phyloP scores from a whole-genome alignment of 2,888 invertebrate genomes.

The Kryphioiulus occultus region DNA sequence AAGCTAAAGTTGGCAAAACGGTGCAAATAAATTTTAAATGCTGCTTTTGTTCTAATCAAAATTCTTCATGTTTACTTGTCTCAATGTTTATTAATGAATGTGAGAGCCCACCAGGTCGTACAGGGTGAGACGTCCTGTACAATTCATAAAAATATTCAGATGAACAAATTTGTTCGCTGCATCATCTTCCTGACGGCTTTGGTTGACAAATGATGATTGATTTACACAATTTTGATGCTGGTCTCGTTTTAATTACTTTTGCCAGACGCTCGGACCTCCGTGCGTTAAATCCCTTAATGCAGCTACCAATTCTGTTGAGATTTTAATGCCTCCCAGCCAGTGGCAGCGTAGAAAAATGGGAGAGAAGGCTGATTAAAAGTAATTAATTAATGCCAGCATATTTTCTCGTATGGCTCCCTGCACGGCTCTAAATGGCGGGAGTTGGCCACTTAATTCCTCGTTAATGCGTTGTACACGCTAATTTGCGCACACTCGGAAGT shows the following conservation, averaged over 20 bases:
- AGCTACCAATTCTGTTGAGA: constrained; percentile 15
- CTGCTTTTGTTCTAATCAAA: too few relatives aligned
- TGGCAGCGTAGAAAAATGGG: not conserved
- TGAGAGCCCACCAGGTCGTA: too few relatives aligned
- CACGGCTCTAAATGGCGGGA: constrained; percentile 39
- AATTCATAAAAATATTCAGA: too few relatives aligned
- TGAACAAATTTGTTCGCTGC: too few relatives aligned
- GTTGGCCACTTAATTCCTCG: constrained; percentile 40
- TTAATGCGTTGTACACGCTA: constrained; percentile 39
- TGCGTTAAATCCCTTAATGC: not conserved
- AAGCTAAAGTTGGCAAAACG: too few relatives aligned
- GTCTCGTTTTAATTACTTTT: constrained; percentile 40
- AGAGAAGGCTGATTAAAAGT: constrained; percentile 27
- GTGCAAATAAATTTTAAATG: too few relatives aligned
- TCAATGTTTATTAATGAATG: too few relatives aligned
- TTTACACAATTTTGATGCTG: not conserved
- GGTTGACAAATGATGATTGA: constrained; percentile 31
- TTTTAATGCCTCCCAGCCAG: constrained; percentile 15
- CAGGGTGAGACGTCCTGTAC: too few relatives aligned
- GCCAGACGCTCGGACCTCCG: constrained; percentile 32
- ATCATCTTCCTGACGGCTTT: not conserved
- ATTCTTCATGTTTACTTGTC: too few relatives aligned
- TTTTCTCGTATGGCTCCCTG: not conserved
- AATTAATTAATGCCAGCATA: constrained; percentile 22
- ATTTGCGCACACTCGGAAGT: constrained; percentile 37